Percentiles rank a stretch among this genome's conserved stretches.
Conservation (phyloP, 2,113 vertebrate species). For the Lepus timidus region DNA sequence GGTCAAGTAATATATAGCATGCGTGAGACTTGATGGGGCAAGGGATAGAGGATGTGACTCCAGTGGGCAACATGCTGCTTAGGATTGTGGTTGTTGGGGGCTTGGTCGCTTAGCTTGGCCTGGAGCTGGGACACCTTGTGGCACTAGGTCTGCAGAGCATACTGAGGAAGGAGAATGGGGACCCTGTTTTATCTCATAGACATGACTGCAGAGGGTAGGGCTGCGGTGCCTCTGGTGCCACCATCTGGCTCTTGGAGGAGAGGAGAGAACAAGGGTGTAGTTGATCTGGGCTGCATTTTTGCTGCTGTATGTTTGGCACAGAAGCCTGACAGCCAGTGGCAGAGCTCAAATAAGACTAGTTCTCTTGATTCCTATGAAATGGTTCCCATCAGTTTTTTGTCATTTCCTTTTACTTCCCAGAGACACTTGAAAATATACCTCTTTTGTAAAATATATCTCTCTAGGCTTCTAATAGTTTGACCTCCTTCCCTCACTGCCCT, state of each 20-base stretch:
- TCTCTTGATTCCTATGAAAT: neutral
- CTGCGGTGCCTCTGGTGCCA: neutral
- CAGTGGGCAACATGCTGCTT: constrained; percentile 81
- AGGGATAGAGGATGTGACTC: constrained; percentile 85
- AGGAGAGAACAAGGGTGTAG: neutral
- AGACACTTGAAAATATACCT: neutral
- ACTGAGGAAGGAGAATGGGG: constrained; percentile 90
- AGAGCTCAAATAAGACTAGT: constrained; percentile 25
- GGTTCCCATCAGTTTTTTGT: neutral
- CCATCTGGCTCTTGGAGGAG: neutral
- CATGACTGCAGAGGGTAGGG: constrained; percentile 41
- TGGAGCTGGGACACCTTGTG: constrained; percentile 63
- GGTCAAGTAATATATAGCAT: constrained; percentile 80
- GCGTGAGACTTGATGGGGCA: constrained; percentile 76
- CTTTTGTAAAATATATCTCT: neutral
- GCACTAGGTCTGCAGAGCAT: constrained; percentile 87
- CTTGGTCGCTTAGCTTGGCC: constrained; percentile 84
- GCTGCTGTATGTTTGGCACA: neutral
- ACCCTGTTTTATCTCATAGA: constrained; percentile 58
- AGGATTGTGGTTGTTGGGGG: constrained; percentile 83
- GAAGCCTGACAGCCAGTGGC: accelerated
- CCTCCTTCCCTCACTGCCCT: neutral
- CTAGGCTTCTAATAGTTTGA: neutral
- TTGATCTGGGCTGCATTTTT: neutral
- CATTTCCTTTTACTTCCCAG: neutral